Conservation (phyloP, 1,140 invertebrate genomes). For the Ceratosolen solmsi region DNA sequence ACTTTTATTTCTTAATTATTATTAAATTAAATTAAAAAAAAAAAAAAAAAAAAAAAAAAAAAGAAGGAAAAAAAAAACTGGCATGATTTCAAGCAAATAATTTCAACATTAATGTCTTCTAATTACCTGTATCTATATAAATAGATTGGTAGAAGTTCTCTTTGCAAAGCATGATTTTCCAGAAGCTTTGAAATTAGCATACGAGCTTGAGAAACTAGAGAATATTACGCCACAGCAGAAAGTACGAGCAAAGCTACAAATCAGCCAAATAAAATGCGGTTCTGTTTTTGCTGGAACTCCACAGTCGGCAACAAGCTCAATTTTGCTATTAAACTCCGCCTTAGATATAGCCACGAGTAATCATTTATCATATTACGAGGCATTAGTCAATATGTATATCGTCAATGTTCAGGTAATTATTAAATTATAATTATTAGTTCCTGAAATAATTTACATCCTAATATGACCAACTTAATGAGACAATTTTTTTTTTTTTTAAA, state of each 20-base stretch:
- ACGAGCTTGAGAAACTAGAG: conserved; percentile 75
- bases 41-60: too few relatives aligned
- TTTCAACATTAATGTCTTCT: too few relatives aligned
- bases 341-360: conserved; percentile 81
- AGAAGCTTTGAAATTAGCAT: conserved; percentile 76
- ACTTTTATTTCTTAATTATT: too few relatives aligned
- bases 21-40: too few relatives aligned
- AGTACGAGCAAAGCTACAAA: conserved; percentile 80
- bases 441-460: not conserved
- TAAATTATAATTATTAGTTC: not conserved
- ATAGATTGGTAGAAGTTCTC: conserved; percentile 79
- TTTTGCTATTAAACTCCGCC: conserved; percentile 81
- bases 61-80: too few relatives aligned
- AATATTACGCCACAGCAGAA: conserved; percentile 75
- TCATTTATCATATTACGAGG: conserved; percentile 83
- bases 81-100: too few relatives aligned
- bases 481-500: conserved; percentile 21
- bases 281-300: conserved; percentile 72
- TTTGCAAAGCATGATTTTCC: conserved; percentile 80
- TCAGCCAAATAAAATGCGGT: conserved; percentile 81
- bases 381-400: conserved; percentile 84
- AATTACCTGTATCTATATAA: conserved; percentile 55
- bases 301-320: conserved; percentile 73
- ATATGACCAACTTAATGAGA: conserved; percentile 12
- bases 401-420: conserved; percentile 79